Evolutionary conservation across 2,888 invertebrate genomes (phyloP).

Genomic region (Drosophila infuscata): DNA sequence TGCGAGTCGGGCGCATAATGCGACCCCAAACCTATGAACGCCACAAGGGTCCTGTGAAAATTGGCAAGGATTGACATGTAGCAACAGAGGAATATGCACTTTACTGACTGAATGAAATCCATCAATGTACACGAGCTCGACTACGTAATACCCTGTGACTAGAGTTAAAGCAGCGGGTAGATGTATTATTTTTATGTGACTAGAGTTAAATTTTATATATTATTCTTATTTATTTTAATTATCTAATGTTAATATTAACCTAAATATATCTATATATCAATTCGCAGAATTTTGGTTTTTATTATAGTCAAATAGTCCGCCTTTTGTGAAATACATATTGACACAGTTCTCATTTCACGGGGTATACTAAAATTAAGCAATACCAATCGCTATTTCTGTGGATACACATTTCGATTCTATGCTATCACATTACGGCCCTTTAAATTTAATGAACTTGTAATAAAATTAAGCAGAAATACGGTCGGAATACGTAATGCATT

Average conservation of each 20-base stretch:
- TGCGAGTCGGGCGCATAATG: slow-evolving; percentile 30
- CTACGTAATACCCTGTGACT: slow-evolving; percentile 1
- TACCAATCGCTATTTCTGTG: not conserved
- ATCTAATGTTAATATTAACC: not conserved
- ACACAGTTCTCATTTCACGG: not conserved
- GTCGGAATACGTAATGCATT: slow-evolving; percentile 20
- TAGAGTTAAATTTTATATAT: not conserved
- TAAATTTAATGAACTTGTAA: slow-evolving; percentile 32
- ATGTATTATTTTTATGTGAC: not conserved
- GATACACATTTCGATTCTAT: not conserved
- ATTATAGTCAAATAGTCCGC: not conserved
- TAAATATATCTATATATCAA: not conserved
- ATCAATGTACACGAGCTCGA: not conserved
- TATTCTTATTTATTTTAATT: not conserved
- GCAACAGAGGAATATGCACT: slow-evolving; percentile 10
- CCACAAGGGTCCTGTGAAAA: slow-evolving; percentile 3
- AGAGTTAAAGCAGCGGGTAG: too few species aligned
- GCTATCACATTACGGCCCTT: not conserved
- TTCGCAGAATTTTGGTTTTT: not conserved
- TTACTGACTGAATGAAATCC: not conserved
- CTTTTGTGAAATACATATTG: too few species aligned
- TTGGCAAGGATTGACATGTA: slow-evolving; percentile 27
- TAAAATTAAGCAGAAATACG: slow-evolving; percentile 15
- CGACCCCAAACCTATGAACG: slow-evolving; percentile 14
- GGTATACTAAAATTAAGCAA: not conserved